These are phyloP conservation scores for Orbicella faveolata DNA, from an alignment of 64 coral and sea anemone genomes.

Conservation along the genomic window DNA sequence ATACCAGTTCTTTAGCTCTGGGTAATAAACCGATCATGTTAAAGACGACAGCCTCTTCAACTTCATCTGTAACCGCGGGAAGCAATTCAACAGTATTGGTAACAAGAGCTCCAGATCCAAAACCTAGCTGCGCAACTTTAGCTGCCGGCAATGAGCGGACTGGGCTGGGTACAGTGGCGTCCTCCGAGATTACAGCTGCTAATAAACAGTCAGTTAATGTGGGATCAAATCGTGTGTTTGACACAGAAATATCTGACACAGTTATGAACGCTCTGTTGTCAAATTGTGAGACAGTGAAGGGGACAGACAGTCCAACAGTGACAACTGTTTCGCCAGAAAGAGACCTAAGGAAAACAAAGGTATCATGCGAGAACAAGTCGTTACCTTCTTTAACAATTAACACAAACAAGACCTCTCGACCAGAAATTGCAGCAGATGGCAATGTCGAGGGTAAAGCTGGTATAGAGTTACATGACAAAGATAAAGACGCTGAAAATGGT, in stretches of 20 bases:
- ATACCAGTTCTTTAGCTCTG: background rate
- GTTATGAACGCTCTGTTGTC: background rate
- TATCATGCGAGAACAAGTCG: background rate
- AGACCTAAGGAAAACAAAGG: background rate
- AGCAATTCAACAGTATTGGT: conserved; percentile 6
- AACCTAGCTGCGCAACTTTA: background rate
- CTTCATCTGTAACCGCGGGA: background rate
- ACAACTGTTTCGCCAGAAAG: background rate
- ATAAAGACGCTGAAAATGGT: background rate
- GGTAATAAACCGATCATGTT: background rate
- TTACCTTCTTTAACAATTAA: background rate
- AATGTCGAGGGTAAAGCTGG: background rate
- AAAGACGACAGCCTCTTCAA: background rate
- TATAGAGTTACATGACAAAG: background rate
- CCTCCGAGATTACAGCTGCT: background rate
- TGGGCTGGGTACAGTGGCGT: background rate
- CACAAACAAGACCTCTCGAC: background rate
- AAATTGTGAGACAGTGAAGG: background rate
- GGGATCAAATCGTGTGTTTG: background rate
- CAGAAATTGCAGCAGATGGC: background rate
- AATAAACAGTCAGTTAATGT: background rate
- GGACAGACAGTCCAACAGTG: background rate
- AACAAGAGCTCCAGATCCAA: background rate
- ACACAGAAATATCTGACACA: background rate
- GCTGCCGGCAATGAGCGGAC: background rate